Percentiles rank a stretch among this genome's conserved stretches.
Evolutionary conservation across 2,797 vertebrate species (phyloP).

Genomic region (Silurus aristotelis): DNA sequence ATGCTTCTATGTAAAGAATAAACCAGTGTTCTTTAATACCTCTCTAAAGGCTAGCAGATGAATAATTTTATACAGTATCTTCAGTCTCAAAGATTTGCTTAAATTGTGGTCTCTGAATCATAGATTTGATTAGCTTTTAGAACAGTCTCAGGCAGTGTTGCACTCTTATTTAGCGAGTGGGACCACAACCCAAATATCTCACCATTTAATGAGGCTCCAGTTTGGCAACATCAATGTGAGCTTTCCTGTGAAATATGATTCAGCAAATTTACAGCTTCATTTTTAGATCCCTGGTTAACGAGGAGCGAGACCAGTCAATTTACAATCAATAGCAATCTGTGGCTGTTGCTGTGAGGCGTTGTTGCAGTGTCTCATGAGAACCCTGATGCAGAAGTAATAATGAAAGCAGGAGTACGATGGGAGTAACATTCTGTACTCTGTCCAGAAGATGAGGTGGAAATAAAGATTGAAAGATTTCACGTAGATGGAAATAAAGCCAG

Average conservation of each 20-base stretch:
- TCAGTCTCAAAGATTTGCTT: neutral
- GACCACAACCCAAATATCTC: conserved; percentile 7
- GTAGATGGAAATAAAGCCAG: neutral
- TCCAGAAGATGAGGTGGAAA: conserved; percentile 28
- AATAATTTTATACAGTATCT: neutral
- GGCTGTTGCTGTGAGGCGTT: conserved; percentile 42
- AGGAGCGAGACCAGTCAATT: conserved; percentile 70
- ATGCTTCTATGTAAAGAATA: neutral
- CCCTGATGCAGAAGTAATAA: conserved; percentile 47
- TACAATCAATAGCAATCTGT: conserved; percentile 71
- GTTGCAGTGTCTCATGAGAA: conserved; percentile 36
- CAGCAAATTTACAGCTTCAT: conserved; percentile 73
- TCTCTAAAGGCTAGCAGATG: neutral
- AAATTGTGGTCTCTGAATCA: neutral
- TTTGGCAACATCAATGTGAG: conserved; percentile 38
- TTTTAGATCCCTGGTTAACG: conserved; percentile 70
- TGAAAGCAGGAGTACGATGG: conserved; percentile 33
- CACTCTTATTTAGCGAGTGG: conserved; percentile 5
- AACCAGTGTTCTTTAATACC: neutral
- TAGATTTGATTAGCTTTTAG: neutral
- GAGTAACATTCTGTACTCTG: conserved; percentile 24
- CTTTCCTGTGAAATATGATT: conserved; percentile 59
- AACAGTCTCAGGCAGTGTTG: neutral
- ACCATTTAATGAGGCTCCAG: conserved; percentile 51
- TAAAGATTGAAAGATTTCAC: conserved; percentile 8